Base-by-base conservation (phyloP, 2,113 vertebrate genomes). In the Clarias gariepinus region DNA sequence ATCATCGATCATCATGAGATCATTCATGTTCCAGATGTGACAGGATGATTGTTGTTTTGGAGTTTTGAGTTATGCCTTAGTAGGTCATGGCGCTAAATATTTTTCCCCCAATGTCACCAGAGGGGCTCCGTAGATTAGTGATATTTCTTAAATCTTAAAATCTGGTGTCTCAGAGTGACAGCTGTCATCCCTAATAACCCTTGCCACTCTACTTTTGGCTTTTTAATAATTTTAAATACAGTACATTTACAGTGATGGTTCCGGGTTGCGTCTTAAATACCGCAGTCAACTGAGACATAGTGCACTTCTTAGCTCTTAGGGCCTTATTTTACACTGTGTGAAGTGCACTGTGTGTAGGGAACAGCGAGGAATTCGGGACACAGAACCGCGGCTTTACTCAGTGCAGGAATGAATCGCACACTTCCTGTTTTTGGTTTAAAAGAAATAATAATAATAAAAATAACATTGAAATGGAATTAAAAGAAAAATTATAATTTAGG, bases 381-480 rank as follows among this genome's bases (percentile, higher is more conserved):
- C 19, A 36, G 57, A 60, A 10, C 4, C 28, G 9, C 18, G 55
- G 55, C 16, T 77, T 57, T 3, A 28, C 74, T 33, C 55, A 23
- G 77, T 80, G 11, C 78, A 61, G 53, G 53, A 58, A 55, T 79
- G 77, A 79, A 76, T 52, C 41, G 9, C 23, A n/a, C 13, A 80
- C 78, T 80, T 80, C 78, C 57, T 80, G 41, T 80, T 80, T 80
- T 80, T 61, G 10, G 57, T 61, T 36, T 36, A 4, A 23, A 47
- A 4, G 7, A 71, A 36, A 71, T 18, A 71, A 33, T 6, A 33
- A 6, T 47, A 71, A 69, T 1, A 71, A 36, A 6, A 58, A 60
- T 47, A 80, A 80, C 28, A 60, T 36, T 12, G 3, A 12, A 23
- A 58, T 23, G 19, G 25, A 10, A 77, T 53, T n/a, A 55, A 55